Base-by-base conservation (phyloP, 35 echinoderm and acorn worm species). In the Chiridota heheva region DNA sequence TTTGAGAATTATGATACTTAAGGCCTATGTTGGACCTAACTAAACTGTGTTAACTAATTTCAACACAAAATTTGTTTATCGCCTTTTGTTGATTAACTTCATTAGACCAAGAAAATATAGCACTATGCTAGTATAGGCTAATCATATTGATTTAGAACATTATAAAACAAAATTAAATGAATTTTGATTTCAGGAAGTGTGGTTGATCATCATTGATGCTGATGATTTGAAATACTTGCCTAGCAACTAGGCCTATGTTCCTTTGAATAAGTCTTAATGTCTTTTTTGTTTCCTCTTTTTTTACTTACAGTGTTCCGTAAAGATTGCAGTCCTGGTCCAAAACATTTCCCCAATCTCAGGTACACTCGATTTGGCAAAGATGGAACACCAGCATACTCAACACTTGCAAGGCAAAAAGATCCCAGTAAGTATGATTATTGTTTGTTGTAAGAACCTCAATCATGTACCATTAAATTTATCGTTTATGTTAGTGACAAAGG, bases 371-470 rank as follows among this genome's bases (percentile, higher is more conserved):
- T 45, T 76, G 95, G 95, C 46, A 91, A 85, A 60, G 95, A 98
- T 86, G 95, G 95, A 27, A 98, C 95, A 28, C 95, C 95, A 67
- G 58, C 89, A 65, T 98, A 98, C 36, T 98, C 95, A 3, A 98
- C 92, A 28, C 82, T 98, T 37, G 95, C 84, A 60, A 87, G 95
- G 72, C 95, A 91, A 32, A 91, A 91, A 62, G 95, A 98, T 79
- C 95, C 89, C 64, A 84, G 95, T 98, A 88, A 98, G 95, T 93
- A 85, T 4, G 63, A 33, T 29, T 77, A 20, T 42, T 64, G n/a
- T n/a, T n/a, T n/a, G n/a, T n/a, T n/a, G n/a, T n/a, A n/a, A n/a
- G n/a, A n/a, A n/a, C n/a, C n/a, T n/a, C n/a, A n/a, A n/a, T n/a
- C n/a, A n/a, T n/a, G n/a, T n/a, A n/a, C n/a, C n/a, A n/a, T n/a